A percentile compares a stretch with the other conserved stretches of the same genome.
These are phyloP conservation scores for Scaptomyza polygonia DNA, from an alignment of 2,888 invertebrate genomes.

Conservation along the genomic window DNA sequence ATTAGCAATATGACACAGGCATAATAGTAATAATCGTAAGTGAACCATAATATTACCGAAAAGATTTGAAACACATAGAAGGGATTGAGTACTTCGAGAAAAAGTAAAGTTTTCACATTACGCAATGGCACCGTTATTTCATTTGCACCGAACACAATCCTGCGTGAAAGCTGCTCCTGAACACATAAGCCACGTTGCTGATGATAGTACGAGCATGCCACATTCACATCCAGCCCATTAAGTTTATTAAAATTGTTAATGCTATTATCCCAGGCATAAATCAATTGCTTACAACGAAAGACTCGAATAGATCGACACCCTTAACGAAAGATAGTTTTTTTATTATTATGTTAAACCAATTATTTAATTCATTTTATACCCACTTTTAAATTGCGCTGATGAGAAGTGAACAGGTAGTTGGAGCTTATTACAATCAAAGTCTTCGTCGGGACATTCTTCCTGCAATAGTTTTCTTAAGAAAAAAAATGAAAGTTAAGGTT, in stretches of 20 bases:
- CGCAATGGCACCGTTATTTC: constrained; percentile 93
- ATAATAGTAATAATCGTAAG: constrained; percentile 95
- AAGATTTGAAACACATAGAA: constrained; percentile 98
- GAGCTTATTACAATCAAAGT: constrained; percentile 69
- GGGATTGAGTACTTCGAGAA: constrained; percentile 94
- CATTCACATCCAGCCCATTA: constrained; percentile 88
- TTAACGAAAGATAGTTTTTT: constrained; percentile 66
- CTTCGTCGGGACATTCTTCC: constrained; percentile 15
- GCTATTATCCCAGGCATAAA: constrained; percentile 91
- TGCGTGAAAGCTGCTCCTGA: constrained; percentile 84
- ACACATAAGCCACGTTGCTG: constrained; percentile 79
- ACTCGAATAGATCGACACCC: constrained; percentile 87
- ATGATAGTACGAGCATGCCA: constrained; percentile 81
- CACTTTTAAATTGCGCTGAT: constrained; percentile 83
- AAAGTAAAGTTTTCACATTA: constrained; percentile 89
- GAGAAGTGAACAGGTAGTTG: constrained; percentile 83
- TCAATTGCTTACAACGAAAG: constrained; percentile 93
- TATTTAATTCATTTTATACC: constrained; percentile 34
- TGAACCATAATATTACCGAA: constrained; percentile 94
- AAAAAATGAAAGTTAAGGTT: background rate
- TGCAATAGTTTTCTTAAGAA: constrained; percentile 33
- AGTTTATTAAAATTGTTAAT: constrained; percentile 89
- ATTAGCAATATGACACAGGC: constrained; percentile 93
- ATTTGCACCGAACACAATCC: constrained; percentile 92
- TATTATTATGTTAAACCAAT: background rate